phyloP scores from a whole-genome alignment of 2,888 invertebrate genomes.

The Pyrgus malvae region DNA sequence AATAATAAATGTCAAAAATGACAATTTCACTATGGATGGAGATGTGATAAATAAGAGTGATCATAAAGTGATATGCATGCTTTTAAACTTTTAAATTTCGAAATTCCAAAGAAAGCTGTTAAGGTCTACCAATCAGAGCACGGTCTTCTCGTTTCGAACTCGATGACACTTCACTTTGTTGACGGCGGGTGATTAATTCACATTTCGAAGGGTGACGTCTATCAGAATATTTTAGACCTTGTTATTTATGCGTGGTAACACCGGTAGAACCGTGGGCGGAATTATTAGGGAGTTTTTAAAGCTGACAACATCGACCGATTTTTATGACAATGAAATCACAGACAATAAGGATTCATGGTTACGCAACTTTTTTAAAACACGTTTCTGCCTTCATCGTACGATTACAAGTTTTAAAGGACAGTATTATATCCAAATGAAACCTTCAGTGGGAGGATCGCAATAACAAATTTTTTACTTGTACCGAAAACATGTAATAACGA shows the following conservation, averaged over 20 bases:
- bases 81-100: not conserved
- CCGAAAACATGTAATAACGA: too few species aligned
- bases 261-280: conserved; percentile 24
- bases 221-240: conserved; percentile 47
- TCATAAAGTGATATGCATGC: too few species aligned
- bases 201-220: conserved; percentile 46
- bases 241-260: conserved; percentile 35
- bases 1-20: too few species aligned
- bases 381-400: too few species aligned
- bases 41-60: too few species aligned
- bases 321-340: conserved; percentile 7
- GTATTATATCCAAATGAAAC: too few species aligned
- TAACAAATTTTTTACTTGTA: too few species aligned
- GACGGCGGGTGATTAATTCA: conserved; percentile 67
- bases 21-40: too few species aligned
- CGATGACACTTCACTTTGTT: conserved; percentile 69
- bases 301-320: conserved; percentile 1
- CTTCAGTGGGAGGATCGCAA: too few species aligned
- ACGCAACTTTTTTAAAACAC: not conserved
- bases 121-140: conserved; percentile 26
- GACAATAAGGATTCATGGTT: conserved; percentile 12
- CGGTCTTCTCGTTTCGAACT: conserved; percentile 40
- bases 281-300: conserved; percentile 7
- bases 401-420: not conserved
- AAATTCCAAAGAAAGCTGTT: not conserved